A percentile compares a stretch with the other conserved stretches of the same genome.
These are phyloP conservation scores for Gopherus evgoodei DNA, from an alignment of 2,113 vertebrate species.

Conservation along the genomic window DNA sequence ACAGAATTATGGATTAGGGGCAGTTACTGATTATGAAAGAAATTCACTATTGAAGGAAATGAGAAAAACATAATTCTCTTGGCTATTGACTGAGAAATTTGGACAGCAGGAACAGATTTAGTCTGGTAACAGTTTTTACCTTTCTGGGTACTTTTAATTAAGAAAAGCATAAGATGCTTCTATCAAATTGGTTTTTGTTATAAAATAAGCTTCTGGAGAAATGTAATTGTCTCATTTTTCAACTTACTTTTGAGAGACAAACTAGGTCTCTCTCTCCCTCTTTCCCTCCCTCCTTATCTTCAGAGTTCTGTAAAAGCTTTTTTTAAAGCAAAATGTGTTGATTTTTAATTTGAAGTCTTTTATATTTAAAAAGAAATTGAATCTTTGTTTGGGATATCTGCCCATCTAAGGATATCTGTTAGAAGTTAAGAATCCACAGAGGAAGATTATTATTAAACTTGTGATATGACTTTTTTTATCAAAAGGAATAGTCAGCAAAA, in stretches of 20 bases:
- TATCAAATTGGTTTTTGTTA: neutral
- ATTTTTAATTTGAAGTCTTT: neutral
- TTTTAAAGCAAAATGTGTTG: neutral
- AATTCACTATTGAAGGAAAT: neutral
- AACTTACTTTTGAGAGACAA: neutral
- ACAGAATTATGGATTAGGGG: neutral
- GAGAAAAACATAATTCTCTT: neutral
- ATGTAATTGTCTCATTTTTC: neutral
- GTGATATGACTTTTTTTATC: conserved; percentile 21
- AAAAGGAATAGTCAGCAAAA: neutral
- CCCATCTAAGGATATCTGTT: neutral
- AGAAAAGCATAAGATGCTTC: neutral
- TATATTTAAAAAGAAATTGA: neutral
- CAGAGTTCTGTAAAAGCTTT: neutral
- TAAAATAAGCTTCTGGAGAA: neutral
- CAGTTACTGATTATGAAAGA: neutral
- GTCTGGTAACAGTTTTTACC: neutral
- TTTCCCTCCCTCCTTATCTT: neutral
- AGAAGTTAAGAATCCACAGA: neutral
- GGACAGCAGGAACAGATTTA: neutral
- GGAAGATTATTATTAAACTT: conserved; percentile 35
- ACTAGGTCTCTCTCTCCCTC: neutral
- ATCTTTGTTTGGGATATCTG: neutral
- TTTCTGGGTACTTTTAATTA: neutral
- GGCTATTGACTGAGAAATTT: neutral